A percentile compares a stretch with the other conserved stretches of the same genome.
phyloP scores from a whole-genome alignment of 2,797 vertebrate genomes.

The Gephyroberyx darwinii region DNA sequence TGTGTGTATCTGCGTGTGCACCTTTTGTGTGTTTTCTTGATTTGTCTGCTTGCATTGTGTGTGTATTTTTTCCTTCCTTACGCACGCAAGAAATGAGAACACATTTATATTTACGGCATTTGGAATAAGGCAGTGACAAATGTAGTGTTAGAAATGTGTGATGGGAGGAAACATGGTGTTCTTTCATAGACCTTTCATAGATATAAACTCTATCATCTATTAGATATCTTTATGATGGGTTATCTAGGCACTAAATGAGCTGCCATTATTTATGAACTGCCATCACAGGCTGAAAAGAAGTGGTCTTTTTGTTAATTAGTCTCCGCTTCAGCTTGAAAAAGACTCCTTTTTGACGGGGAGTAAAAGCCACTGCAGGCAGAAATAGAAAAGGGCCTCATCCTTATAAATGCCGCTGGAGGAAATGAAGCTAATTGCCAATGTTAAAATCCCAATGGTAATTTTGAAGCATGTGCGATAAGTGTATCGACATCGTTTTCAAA shows the following conservation, averaged over 20 bases:
- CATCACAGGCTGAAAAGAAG: constrained; percentile 49
- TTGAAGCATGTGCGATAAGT: constrained; percentile 57
- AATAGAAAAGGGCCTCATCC: constrained; percentile 41
- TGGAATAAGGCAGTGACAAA: background rate
- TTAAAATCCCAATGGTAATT: constrained; percentile 63
- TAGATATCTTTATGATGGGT: constrained; percentile 75
- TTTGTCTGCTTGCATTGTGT: background rate
- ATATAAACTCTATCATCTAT: constrained; percentile 80
- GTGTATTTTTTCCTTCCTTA: too few species aligned
- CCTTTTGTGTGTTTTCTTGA: background rate
- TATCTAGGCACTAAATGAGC: constrained; percentile 73
- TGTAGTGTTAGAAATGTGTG: constrained; percentile 17
- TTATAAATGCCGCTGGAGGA: constrained; percentile 62
- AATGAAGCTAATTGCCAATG: constrained; percentile 66
- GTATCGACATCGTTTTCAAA: constrained; percentile 46
- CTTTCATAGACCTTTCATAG: constrained; percentile 12
- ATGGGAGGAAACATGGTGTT: background rate
- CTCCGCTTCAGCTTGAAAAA: constrained; percentile 73
- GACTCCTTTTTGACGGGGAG: constrained; percentile 60
- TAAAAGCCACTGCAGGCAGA: constrained; percentile 62
- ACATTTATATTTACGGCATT: too few species aligned
- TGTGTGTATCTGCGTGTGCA: background rate
- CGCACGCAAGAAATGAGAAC: too few species aligned
- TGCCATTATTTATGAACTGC: constrained; percentile 78
- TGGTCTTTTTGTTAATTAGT: constrained; percentile 75